phyloP scores from a whole-genome alignment of 2,888 invertebrate species.

The Stramonita haemastoma region DNA sequence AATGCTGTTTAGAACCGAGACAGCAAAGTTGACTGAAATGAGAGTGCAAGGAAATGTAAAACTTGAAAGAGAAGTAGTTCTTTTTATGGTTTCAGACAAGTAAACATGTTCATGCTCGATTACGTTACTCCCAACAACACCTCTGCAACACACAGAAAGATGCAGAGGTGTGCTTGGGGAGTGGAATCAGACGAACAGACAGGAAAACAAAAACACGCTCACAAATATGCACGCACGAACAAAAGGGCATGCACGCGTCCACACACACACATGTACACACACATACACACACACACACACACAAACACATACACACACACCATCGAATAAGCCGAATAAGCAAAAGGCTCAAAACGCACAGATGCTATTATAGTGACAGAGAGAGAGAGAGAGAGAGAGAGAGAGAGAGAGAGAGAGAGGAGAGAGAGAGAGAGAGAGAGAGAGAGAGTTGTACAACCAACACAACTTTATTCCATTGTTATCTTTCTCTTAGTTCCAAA shows the following conservation, averaged over 20 bases:
- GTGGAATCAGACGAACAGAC: not conserved
- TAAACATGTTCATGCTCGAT: too few relatives aligned
- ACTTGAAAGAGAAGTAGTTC: too few relatives aligned
- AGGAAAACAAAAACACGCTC: not conserved
- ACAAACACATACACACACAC: too few relatives aligned
- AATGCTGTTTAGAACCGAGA: too few relatives aligned
- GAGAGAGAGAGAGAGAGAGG: constrained; percentile 9
- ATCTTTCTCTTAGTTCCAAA: too few relatives aligned
- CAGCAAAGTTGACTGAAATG: too few relatives aligned
- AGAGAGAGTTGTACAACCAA: not conserved
- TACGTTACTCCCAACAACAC: not conserved
- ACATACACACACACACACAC: too few relatives aligned
- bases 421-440: constrained; percentile 19
- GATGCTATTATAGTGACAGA: not conserved
- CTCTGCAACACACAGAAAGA: not conserved
- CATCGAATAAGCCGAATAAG: too few relatives aligned
- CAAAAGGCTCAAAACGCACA: not conserved
- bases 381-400: constrained; percentile 25
- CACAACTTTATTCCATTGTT: too few relatives aligned
- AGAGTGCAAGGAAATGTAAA: too few relatives aligned
- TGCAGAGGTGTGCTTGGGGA: too few relatives aligned
- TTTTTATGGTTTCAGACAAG: too few relatives aligned
- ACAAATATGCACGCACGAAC: not conserved
- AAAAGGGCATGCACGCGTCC: not conserved
- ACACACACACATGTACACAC: not conserved